Percentiles rank a stretch among this genome's conserved stretches.
Evolutionary conservation across 1,140 invertebrate genomes (phyloP).

Genomic region (Aphelenchoides besseyi): DNA sequence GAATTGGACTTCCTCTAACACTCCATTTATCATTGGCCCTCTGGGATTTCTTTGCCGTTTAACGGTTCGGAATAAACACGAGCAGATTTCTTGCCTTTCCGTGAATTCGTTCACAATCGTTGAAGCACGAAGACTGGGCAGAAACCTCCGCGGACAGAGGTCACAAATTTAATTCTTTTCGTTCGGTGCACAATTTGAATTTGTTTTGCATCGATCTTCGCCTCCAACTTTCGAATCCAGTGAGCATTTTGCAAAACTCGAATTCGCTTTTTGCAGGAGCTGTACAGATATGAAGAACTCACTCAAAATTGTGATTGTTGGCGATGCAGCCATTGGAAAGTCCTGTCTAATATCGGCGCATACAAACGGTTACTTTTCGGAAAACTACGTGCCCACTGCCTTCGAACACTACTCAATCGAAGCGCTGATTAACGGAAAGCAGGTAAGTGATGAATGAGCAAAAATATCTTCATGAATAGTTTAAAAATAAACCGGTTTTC

Average conservation of each 20-base stretch:
- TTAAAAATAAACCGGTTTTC: not conserved
- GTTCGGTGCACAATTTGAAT: not conserved
- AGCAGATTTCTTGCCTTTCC: too few species aligned
- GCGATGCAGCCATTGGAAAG: conserved; percentile 63
- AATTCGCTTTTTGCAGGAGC: not conserved
- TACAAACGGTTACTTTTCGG: conserved; percentile 27
- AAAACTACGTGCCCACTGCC: conserved; percentile 37
- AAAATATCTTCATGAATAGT: not conserved
- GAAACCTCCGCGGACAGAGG: too few species aligned
- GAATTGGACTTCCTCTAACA: too few species aligned
- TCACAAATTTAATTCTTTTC: not conserved
- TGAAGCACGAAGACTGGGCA: too few species aligned
- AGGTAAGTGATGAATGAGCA: conserved; percentile 23
- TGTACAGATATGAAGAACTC: conserved; percentile 18
- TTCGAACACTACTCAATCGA: conserved; percentile 42
- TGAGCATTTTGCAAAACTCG: not conserved
- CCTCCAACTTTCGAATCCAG: not conserved
- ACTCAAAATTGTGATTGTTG: conserved; percentile 63
- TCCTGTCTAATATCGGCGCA: conserved; percentile 61
- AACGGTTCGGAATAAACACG: too few species aligned
- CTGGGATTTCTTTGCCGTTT: too few species aligned
- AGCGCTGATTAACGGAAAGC: conserved; percentile 39
- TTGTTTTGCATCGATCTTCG: not conserved
- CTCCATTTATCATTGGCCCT: too few species aligned
- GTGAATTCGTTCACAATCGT: too few species aligned